These are phyloP conservation scores for Sander vitreus DNA, from an alignment of 2,113 vertebrate species.

Conservation along the genomic window DNA sequence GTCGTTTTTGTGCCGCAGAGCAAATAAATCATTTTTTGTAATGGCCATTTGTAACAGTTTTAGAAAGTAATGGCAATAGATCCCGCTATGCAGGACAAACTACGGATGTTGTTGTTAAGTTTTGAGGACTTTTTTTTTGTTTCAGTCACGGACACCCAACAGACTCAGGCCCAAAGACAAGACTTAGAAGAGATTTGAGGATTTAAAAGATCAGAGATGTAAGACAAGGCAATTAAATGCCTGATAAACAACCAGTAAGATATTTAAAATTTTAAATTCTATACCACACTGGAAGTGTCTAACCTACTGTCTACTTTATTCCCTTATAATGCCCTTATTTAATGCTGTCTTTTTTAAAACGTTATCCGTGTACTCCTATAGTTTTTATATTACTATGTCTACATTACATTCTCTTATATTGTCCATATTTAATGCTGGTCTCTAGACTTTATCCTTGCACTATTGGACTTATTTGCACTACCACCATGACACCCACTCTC, in stretches of 20 bases:
- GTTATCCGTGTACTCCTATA: no score
- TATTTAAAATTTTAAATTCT: conserved; percentile 18
- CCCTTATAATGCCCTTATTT: no score
- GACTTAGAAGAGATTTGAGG: conserved; percentile 1
- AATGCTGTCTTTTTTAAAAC: no score
- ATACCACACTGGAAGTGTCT: not conserved
- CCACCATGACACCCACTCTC: no score
- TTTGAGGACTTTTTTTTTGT: not conserved
- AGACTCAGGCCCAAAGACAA: not conserved
- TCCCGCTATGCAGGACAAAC: not conserved
- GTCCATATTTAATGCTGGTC: no score
- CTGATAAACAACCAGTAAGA: not conserved
- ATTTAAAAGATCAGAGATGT: conserved; percentile 8
- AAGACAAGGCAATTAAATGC: not conserved
- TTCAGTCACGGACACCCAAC: not conserved
- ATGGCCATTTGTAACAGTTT: not conserved
- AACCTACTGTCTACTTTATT: no score
- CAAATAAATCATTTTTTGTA: not conserved
- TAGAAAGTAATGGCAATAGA: not conserved
- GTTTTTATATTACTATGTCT: no score
- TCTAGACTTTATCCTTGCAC: no score
- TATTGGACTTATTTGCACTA: no score
- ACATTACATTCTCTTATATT: no score
- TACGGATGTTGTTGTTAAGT: not conserved
- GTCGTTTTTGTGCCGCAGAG: not conserved